Percentiles rank a stretch among this genome's conserved stretches.
These are phyloP conservation scores for Brachystomella parvula DNA, from an alignment of 1,140 invertebrate genomes.

Conservation along the genomic window DNA sequence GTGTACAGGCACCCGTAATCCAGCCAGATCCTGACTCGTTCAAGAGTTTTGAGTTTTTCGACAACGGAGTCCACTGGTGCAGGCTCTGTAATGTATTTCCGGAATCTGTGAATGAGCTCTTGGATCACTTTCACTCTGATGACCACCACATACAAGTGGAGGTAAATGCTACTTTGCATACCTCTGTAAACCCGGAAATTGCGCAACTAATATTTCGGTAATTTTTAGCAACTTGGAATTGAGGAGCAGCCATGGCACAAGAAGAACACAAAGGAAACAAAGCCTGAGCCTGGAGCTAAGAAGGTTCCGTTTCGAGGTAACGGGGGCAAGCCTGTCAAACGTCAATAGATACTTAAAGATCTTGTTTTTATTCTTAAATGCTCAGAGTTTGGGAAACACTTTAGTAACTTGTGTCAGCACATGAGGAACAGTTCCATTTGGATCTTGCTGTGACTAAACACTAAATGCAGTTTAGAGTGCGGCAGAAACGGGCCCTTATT, in stretches of 20 bases:
- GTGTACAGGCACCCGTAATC: too few species aligned
- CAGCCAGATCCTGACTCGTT: slow-evolving; percentile 36
- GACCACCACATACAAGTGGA: slow-evolving; percentile 59
- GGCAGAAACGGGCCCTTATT: not conserved
- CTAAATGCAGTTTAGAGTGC: not conserved
- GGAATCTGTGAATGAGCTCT: slow-evolving; percentile 70
- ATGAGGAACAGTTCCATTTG: not conserved
- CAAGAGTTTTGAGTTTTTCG: slow-evolving; percentile 73
- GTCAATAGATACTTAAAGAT: not conserved
- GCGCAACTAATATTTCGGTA: not conserved
- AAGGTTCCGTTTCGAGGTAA: slow-evolving; percentile 36
- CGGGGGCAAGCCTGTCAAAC: not conserved
- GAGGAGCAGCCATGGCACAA: slow-evolving; percentile 35
- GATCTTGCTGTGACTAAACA: not conserved
- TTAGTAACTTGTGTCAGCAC: slow-evolving; percentile 1
- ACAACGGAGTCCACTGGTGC: slow-evolving; percentile 82
- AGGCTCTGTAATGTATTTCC: slow-evolving; percentile 74
- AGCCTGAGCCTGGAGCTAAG: slow-evolving; percentile 25
- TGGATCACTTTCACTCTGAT: slow-evolving; percentile 69
- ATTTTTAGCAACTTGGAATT: slow-evolving; percentile 32
- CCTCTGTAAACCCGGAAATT: slow-evolving; percentile 11
- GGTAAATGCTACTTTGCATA: slow-evolving; percentile 40
- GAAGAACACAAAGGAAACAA: slow-evolving; percentile 16
- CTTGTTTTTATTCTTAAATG: slow-evolving; percentile 9
- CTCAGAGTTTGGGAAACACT: not conserved